Evolutionary conservation across 2,888 invertebrate species (phyloP).

Genomic region (Mythimna albipuncta): DNA sequence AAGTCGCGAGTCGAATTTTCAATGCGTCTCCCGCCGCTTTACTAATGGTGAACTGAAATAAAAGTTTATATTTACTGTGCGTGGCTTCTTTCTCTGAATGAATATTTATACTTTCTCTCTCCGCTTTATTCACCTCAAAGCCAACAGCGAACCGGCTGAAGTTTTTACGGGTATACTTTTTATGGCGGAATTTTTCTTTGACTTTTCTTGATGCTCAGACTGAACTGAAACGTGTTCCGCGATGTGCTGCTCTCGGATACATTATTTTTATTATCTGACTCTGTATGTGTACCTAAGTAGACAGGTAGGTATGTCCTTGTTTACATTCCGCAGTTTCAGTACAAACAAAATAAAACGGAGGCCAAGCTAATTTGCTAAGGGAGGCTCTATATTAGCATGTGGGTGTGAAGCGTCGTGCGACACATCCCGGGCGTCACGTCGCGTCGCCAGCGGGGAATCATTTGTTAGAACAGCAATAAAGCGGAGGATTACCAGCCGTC

Average conservation of each 20-base stretch:
- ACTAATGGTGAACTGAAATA: slow-evolving; percentile 86
- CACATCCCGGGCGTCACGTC: slow-evolving; percentile 67
- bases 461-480: slow-evolving; percentile 87
- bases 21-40: slow-evolving; percentile 81
- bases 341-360: slow-evolving; percentile 36
- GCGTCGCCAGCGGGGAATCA: slow-evolving; percentile 74
- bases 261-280: slow-evolving; percentile 45
- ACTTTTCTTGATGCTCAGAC: slow-evolving; percentile 74
- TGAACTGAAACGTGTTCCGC: slow-evolving; percentile 66
- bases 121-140: slow-evolving; percentile 85
- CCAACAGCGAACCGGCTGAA: slow-evolving; percentile 70
- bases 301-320: not conserved
- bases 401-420: slow-evolving; percentile 52
- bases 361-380: slow-evolving; percentile 50
- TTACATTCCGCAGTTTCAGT: slow-evolving; percentile 5
- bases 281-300: not conserved
- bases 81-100: slow-evolving; percentile 83
- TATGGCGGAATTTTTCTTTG: slow-evolving; percentile 78
- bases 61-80: slow-evolving; percentile 90
- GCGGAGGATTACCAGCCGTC: slow-evolving; percentile 84
- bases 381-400: slow-evolving; percentile 58
- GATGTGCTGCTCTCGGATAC: slow-evolving; percentile 54
- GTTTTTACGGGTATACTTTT: slow-evolving; percentile 82
- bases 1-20: slow-evolving; percentile 88
- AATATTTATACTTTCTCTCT: slow-evolving; percentile 88